A percentile compares a stretch with the other conserved stretches of the same genome.
Evolutionary conservation across 92 coral and sea anemone species (phyloP).

Genomic region (Porites rus): DNA sequence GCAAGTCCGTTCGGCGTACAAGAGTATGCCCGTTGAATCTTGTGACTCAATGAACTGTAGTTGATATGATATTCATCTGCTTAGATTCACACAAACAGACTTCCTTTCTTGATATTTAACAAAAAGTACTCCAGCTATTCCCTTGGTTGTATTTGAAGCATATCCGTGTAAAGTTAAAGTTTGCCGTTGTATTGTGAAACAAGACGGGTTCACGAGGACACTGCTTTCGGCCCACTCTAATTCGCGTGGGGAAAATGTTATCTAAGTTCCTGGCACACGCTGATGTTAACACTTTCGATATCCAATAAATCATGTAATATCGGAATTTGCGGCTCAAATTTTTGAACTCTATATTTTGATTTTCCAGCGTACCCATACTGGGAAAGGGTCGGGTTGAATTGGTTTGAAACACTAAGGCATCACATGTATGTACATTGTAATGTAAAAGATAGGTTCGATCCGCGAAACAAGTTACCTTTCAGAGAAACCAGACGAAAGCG

Average conservation of each 20-base stretch:
- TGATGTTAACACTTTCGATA: not conserved
- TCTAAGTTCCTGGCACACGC: not conserved
- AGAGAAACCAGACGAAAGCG: conserved; percentile 17
- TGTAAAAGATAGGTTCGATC: not conserved
- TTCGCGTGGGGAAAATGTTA: not conserved
- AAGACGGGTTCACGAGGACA: not conserved
- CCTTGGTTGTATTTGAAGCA: not conserved
- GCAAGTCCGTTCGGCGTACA: not conserved
- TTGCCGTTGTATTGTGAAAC: not conserved
- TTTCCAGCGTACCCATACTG: not conserved
- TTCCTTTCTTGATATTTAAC: not conserved
- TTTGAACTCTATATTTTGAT: not conserved
- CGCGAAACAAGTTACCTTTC: not conserved
- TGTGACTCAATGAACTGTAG: not conserved
- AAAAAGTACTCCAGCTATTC: not conserved
- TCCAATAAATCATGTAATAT: not conserved
- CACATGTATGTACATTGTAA: not conserved
- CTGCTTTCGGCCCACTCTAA: no score
- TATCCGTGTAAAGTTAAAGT: not conserved
- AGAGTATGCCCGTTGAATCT: conserved; percentile 12
- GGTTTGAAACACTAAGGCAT: not conserved
- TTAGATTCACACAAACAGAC: not conserved
- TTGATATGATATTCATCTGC: not conserved
- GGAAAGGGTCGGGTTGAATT: not conserved
- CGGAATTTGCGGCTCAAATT: not conserved